Conservation (phyloP, 1,140 invertebrate genomes). For the Solen grandis region DNA sequence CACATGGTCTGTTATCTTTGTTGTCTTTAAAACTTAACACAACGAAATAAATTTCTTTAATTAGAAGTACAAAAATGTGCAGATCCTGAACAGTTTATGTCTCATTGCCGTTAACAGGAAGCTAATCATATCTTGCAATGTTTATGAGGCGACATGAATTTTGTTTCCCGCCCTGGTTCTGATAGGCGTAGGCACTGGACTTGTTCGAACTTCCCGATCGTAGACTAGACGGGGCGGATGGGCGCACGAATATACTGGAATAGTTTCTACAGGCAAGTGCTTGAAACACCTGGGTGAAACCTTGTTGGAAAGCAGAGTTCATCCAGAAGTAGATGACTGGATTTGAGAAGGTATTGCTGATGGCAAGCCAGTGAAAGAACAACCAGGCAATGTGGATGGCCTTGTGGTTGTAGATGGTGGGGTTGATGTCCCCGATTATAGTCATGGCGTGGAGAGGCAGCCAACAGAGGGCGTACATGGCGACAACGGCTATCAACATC, state of each 20-base stretch:
- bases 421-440: slow-evolving; percentile 75
- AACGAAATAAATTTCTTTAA: too few species aligned
- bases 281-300: neutral
- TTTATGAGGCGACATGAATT: too few species aligned
- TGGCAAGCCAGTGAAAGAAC: slow-evolving; percentile 89
- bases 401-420: slow-evolving; percentile 74
- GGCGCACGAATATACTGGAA: neutral
- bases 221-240: neutral
- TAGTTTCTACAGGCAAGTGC: neutral
- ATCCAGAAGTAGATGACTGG: slow-evolving; percentile 95
- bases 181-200: too few species aligned
- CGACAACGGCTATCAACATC: slow-evolving; percentile 28
- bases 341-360: slow-evolving; percentile 94
- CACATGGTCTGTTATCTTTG: too few species aligned
- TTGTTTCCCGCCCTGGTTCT: too few species aligned
- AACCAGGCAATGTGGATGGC: slow-evolving; percentile 75
- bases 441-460: slow-evolving; percentile 84
- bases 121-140: too few species aligned
- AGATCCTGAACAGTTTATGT: too few species aligned
- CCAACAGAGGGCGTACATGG: slow-evolving; percentile 52
- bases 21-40: too few species aligned
- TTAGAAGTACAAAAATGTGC: too few species aligned
- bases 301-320: slow-evolving; percentile 86
- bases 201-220: neutral
- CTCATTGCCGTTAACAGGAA: too few species aligned